These are phyloP conservation scores for Sycobia sp. DNA, from an alignment of 1,140 invertebrate species.

Conservation along the genomic window DNA sequence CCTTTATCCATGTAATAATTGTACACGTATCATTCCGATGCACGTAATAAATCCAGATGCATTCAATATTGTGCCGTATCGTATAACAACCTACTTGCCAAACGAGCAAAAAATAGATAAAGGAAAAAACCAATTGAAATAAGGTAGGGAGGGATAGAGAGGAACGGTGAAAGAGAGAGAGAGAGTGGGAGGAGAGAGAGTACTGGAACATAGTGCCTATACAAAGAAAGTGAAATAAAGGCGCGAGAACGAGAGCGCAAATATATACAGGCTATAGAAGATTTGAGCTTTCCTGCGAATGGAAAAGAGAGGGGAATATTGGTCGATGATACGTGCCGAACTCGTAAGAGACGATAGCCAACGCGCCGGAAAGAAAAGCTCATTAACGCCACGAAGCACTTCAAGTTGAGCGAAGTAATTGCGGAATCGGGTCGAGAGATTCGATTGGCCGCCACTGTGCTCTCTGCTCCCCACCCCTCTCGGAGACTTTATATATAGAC, in stretches of 20 bases:
- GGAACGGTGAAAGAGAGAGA: neutral
- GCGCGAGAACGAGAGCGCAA: constrained; percentile 6
- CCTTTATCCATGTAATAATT: too few relatives aligned
- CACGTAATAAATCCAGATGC: too few relatives aligned
- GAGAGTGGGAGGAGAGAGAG: neutral
- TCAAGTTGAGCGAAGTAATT: constrained; percentile 41
- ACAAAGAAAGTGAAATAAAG: constrained; percentile 1
- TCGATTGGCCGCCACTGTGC: constrained; percentile 21
- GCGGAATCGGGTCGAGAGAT: constrained; percentile 30
- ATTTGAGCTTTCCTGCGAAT: constrained; percentile 12
- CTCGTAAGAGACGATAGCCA: constrained; percentile 30
- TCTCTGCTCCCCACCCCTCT: neutral
- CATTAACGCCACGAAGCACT: constrained; percentile 43
- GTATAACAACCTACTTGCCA: too few relatives aligned
- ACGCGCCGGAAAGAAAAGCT: constrained; percentile 39
- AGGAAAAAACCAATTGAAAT: too few relatives aligned
- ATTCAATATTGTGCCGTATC: too few relatives aligned
- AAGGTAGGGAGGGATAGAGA: neutral
- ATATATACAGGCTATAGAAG: too few relatives aligned
- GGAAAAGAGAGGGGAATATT: neutral
- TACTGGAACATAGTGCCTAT: neutral
- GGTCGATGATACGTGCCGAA: constrained; percentile 37
- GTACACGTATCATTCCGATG: too few relatives aligned
- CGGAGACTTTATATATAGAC: too few relatives aligned
- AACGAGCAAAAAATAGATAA: too few relatives aligned